Base-by-base conservation (phyloP, 2,888 invertebrate species). In the Pandemis corylana region DNA sequence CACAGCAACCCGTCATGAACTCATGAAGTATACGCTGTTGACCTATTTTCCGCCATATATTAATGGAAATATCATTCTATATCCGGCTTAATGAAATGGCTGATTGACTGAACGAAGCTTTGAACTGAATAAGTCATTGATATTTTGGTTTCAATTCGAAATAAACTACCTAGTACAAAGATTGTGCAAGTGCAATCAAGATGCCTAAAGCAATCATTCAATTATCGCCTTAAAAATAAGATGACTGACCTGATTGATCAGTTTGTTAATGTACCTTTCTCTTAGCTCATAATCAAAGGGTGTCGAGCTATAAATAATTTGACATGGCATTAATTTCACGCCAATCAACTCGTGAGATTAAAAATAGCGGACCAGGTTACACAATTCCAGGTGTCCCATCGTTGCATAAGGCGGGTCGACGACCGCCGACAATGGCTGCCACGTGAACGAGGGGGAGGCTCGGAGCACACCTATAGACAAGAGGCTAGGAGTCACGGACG, bases 381-480 rank as follows among this genome's bases (percentile, higher is more conserved):
- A 79, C 77, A 85, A 86, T 80, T 84, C 88, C 89, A 90, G 90
- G 90, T 91, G 90, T 90, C 81, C 81, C 82, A 82, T 65, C 49
- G 82, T 88, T 89, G 88, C 88, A 89, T 84, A 88, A 89, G 83
- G 75, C 81, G 79, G 90, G 90, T 90, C 90, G 81, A 79, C 82
- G 92, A 87, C 90, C 92, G 83, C 77, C 80, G 79, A 87, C 90
- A 89, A 89, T 87, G 84, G 79, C 76, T 76, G 78, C 77, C 81
- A 79, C 77, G 77, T 76, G 80, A 79, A 72, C 80, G 78, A 78
- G 78, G 77, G 81, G 78, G 78, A 76, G 82, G 80, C 78, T 77
- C 78, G 80, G 80, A 81, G 82, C 59, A 80, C 80, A 75, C 71
- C 77, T 83, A 81, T 85, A 86, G 87, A 88, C 88, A 89, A 86